A percentile compares a stretch with the other conserved stretches of the same genome.
Conservation (phyloP, 2,888 invertebrate species). For the Acanthosepion lycidas region DNA sequence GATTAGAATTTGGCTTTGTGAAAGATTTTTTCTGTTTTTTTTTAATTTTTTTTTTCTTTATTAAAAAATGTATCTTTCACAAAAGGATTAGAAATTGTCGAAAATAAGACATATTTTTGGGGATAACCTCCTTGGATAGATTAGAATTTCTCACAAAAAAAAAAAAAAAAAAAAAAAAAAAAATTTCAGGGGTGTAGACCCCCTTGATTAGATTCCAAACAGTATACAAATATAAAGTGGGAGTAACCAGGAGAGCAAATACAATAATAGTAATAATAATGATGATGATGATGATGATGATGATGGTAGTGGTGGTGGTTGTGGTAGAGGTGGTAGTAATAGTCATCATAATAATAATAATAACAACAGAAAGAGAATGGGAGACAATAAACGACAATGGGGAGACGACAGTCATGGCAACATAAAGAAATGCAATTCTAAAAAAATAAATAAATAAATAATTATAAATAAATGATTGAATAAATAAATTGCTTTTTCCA, state of each 20-base stretch:
- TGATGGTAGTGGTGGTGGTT: neutral
- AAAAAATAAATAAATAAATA: neutral
- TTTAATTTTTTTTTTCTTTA: neutral
- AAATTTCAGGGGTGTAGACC: neutral
- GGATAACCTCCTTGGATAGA: constrained; percentile 21
- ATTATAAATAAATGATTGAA: neutral
- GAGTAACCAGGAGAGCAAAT: neutral
- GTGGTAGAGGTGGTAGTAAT: neutral
- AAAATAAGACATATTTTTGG: neutral
- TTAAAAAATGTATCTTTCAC: constrained; percentile 24
- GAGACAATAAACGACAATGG: constrained; percentile 22
- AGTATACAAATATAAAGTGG: neutral
- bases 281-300: constrained; percentile 5
- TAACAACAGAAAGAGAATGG: neutral
- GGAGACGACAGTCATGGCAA: constrained; percentile 33
- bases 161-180: too few relatives aligned
- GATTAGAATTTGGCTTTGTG: constrained; percentile 42
- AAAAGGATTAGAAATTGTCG: neutral
- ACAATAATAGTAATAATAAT: neutral
- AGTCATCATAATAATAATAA: neutral
- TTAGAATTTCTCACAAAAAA: neutral
- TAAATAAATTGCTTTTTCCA: neutral
- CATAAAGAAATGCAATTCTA: constrained; percentile 4
- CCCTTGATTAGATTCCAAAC: neutral
- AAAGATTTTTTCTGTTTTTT: neutral